Evolutionary conservation across 2,888 invertebrate genomes (phyloP).

Genomic region (Lasioglossum leucozonium): DNA sequence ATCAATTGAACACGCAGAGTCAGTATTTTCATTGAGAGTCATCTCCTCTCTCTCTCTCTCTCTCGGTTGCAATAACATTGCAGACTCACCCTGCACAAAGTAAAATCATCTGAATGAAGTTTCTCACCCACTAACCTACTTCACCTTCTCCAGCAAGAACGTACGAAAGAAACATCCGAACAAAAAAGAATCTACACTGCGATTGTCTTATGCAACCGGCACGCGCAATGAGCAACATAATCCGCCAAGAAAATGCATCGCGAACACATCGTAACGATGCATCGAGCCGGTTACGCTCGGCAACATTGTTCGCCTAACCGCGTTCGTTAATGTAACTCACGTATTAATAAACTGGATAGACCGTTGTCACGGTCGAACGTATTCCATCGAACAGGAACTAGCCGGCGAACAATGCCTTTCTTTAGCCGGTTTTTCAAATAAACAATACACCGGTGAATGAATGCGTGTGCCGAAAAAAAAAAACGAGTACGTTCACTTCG

Average conservation of each 20-base stretch:
- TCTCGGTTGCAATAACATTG: background rate
- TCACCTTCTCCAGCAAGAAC: background rate
- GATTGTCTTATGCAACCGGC: slow-evolving; percentile 13
- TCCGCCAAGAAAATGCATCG: background rate
- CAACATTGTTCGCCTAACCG: background rate
- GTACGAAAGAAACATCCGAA: background rate
- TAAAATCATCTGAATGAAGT: background rate
- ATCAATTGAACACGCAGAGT: background rate
- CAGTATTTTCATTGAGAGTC: background rate
- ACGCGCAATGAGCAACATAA: background rate
- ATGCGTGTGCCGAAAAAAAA: background rate
- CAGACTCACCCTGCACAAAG: background rate
- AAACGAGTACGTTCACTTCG: background rate
- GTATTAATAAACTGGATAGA: slow-evolving; percentile 15
- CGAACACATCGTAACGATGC: slow-evolving; percentile 10
- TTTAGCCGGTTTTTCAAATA: background rate
- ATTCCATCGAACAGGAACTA: background rate
- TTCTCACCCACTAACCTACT: background rate
- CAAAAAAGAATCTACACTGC: background rate
- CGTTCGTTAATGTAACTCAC: background rate
- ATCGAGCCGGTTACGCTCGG: slow-evolving; percentile 5
- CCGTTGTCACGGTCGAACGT: background rate
- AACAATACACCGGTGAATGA: background rate
- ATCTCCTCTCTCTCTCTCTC: background rate
- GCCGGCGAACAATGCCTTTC: background rate